Evolutionary conservation across 2,888 invertebrate species (phyloP).

Genomic region (Cryptophagus acutangulus): DNA sequence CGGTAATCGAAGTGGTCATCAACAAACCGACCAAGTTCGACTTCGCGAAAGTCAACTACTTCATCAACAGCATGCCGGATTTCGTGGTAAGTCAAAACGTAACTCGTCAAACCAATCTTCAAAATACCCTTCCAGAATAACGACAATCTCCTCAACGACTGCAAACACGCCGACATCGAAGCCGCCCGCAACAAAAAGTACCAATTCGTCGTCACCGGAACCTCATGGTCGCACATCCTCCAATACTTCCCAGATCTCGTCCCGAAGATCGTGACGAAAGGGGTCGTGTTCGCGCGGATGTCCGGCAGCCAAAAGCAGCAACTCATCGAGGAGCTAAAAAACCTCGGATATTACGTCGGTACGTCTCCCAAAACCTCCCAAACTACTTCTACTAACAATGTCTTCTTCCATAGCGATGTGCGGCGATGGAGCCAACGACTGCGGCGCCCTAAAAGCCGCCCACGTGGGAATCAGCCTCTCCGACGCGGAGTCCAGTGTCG

Average conservation of each 20-base stretch:
- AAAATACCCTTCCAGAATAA: slow-evolving; percentile 8
- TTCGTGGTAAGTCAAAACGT: slow-evolving; percentile 2
- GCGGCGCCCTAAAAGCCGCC: slow-evolving; percentile 88
- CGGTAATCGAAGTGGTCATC: slow-evolving; percentile 33
- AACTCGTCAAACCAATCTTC: not conserved
- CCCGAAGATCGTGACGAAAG: slow-evolving; percentile 63
- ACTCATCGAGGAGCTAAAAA: slow-evolving; percentile 79
- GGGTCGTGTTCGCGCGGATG: slow-evolving; percentile 91
- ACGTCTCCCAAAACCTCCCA: slow-evolving; percentile 41
- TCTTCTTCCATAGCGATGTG: slow-evolving; percentile 76
- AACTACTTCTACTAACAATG: not conserved
- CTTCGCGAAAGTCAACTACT: slow-evolving; percentile 25
- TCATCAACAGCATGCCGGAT: slow-evolving; percentile 13
- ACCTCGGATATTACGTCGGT: slow-evolving; percentile 83
- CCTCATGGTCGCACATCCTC: slow-evolving; percentile 66
- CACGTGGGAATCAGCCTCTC: slow-evolving; percentile 89
- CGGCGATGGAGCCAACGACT: slow-evolving; percentile 97
- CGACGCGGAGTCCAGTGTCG: slow-evolving; percentile 88
- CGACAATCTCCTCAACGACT: slow-evolving; percentile 12
- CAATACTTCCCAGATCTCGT: slow-evolving; percentile 66
- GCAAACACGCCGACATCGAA: slow-evolving; percentile 20
- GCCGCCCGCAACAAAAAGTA: slow-evolving; percentile 19
- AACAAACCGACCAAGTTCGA: slow-evolving; percentile 26
- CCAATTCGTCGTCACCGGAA: slow-evolving; percentile 51
- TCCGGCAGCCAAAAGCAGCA: slow-evolving; percentile 93